A percentile compares a stretch with the other conserved stretches of the same genome.
These are phyloP conservation scores for Diloba caeruleocephala DNA, from an alignment of 2,888 invertebrate genomes.

Conservation along the genomic window DNA sequence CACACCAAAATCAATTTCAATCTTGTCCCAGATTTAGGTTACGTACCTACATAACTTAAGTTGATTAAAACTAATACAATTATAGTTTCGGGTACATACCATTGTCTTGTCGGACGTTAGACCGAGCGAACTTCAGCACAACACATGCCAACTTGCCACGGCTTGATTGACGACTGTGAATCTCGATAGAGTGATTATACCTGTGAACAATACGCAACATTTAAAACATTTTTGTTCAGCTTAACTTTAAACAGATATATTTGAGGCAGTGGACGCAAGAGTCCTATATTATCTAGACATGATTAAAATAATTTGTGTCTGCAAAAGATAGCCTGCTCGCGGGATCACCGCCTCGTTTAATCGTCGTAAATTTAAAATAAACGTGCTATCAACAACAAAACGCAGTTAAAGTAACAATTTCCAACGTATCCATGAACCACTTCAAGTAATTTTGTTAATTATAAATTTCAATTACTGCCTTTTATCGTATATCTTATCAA, in stretches of 20 bases:
- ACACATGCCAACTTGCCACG: slow-evolving; percentile 47
- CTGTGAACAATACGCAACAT: slow-evolving; percentile 41
- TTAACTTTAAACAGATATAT: slow-evolving; percentile 13
- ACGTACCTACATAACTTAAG: slow-evolving; percentile 6
- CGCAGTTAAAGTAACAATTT: too few relatives aligned
- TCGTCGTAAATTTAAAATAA: too few relatives aligned
- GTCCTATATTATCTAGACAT: too few relatives aligned
- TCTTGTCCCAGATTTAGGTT: not conserved
- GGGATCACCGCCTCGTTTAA: too few relatives aligned
- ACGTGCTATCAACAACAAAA: too few relatives aligned
- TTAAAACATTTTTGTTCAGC: slow-evolving; percentile 6
- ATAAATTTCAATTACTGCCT: too few relatives aligned
- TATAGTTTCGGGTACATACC: slow-evolving; percentile 37
- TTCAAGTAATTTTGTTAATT: too few relatives aligned
- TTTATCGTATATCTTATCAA: too few relatives aligned
- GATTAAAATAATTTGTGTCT: too few relatives aligned
- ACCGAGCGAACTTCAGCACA: slow-evolving; percentile 24
- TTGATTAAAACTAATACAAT: slow-evolving; percentile 22
- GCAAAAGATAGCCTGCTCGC: too few relatives aligned
- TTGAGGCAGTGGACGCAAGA: too few relatives aligned
- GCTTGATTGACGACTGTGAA: slow-evolving; percentile 32
- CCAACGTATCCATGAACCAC: too few relatives aligned
- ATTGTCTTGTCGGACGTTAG: slow-evolving; percentile 22
- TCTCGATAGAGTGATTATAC: slow-evolving; percentile 17
- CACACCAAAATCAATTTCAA: not conserved